Evolutionary conservation across 1,140 invertebrate genomes (phyloP).

Genomic region (Leptoteleia sp.): DNA sequence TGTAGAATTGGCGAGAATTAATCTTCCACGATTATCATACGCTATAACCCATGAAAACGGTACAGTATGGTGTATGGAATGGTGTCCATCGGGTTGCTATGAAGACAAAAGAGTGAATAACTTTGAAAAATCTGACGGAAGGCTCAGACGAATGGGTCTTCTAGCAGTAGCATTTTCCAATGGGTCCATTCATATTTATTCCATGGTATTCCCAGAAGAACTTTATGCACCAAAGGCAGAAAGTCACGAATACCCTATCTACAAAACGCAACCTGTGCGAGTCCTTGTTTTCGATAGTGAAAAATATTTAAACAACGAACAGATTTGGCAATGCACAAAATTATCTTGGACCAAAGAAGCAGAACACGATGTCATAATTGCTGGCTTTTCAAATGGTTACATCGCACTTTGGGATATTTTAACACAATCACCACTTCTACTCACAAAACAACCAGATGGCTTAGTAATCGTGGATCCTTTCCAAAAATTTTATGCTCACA

Average conservation of each 20-base stretch:
- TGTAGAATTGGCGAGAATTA: slow-evolving; percentile 5
- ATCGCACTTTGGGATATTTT: slow-evolving; percentile 83
- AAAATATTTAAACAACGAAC: slow-evolving; percentile 63
- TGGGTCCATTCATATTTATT: slow-evolving; percentile 84
- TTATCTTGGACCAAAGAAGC: slow-evolving; percentile 79
- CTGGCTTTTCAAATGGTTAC: slow-evolving; percentile 85
- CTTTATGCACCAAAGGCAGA: slow-evolving; percentile 53
- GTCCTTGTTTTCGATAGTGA: slow-evolving; percentile 73
- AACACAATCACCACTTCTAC: slow-evolving; percentile 81
- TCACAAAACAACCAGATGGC: slow-evolving; percentile 69
- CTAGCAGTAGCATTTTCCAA: slow-evolving; percentile 86
- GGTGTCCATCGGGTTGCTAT: slow-evolving; percentile 88
- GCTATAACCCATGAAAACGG: slow-evolving; percentile 85
- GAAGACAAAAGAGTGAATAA: slow-evolving; percentile 73
- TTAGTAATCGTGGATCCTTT: slow-evolving; percentile 76
- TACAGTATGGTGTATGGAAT: slow-evolving; percentile 86
- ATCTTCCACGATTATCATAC: slow-evolving; percentile 76
- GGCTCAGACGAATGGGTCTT: slow-evolving; percentile 83
- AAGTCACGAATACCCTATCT: slow-evolving; percentile 71
- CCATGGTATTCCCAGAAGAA: slow-evolving; percentile 82
- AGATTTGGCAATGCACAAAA: slow-evolving; percentile 77
- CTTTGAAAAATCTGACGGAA: slow-evolving; percentile 61
- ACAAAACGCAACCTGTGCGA: slow-evolving; percentile 74
- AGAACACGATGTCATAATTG: slow-evolving; percentile 81
- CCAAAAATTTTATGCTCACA: slow-evolving; percentile 79